Conservation (phyloP, 2,888 invertebrate species). For the Spilosoma lubricipeda region DNA sequence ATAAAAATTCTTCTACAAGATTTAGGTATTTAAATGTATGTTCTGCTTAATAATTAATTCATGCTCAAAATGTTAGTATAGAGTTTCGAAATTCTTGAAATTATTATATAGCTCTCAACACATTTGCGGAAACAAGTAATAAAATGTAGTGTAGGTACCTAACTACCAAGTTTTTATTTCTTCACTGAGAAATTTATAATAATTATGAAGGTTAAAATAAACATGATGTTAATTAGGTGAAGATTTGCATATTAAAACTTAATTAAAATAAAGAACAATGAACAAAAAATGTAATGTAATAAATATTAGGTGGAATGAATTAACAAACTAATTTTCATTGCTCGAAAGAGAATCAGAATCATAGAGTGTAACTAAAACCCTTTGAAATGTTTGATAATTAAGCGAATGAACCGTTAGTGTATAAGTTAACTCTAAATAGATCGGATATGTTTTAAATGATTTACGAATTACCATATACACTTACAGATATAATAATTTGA, state of each 20-base stretch:
- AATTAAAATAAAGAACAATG: slow-evolving; percentile 26
- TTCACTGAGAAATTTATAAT: slow-evolving; percentile 20
- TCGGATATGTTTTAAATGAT: neutral
- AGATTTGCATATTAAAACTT: slow-evolving; percentile 27
- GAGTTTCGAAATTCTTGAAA: slow-evolving; percentile 12
- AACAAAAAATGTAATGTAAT: slow-evolving; percentile 25
- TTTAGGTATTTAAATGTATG: neutral
- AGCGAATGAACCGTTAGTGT: slow-evolving; percentile 10
- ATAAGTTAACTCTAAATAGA: neutral
- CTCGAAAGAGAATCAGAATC: slow-evolving; percentile 20
- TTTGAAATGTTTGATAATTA: slow-evolving; percentile 16
- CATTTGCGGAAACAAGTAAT: slow-evolving; percentile 13
- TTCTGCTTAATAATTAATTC: slow-evolving; percentile 4
- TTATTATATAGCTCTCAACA: neutral
- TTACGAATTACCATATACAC: neutral
- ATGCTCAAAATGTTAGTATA: neutral
- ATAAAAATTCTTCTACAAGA: slow-evolving; percentile 1
- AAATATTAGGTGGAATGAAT: slow-evolving; percentile 19
- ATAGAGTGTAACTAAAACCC: slow-evolving; percentile 19
- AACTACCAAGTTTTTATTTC: slow-evolving; percentile 22
- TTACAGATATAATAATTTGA: neutral
- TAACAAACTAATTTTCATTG: slow-evolving; percentile 16
- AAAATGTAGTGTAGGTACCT: slow-evolving; percentile 3
- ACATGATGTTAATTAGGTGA: slow-evolving; percentile 24
- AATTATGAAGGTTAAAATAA: slow-evolving; percentile 20